Base-by-base conservation (phyloP, 2,888 invertebrate species). In the Reticulitermes lucifugus region DNA sequence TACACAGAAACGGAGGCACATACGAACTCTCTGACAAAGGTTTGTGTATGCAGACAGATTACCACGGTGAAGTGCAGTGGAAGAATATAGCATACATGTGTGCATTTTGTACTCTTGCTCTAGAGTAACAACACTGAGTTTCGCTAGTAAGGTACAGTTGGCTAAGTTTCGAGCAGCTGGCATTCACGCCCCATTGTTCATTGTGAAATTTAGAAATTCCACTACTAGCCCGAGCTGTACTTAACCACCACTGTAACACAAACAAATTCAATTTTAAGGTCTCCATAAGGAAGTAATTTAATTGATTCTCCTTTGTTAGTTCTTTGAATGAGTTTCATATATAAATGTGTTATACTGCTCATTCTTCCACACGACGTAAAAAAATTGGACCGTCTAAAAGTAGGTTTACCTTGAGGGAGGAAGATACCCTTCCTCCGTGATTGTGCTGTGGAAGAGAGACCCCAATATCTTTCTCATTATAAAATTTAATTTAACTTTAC, bases 391-490 rank as follows among this genome's bases (percentile, higher is more conserved):
- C 12, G n/a, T 65, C 14, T 65, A 9, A 60, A 60, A 12, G 18
- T 59, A 59, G 59, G 7, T 65, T 12, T 65, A 22, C 65, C 6
- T 65, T 12, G 6, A 2, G 25, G 14, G 4, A 55, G 65, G 65
- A 65, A 65, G 65, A 22, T 22, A 60, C 9, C 1, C 60, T 60
- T 60, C 18, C 60, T 60, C 60, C 22, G 1, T 21, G 18, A 60
- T 60, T 60, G 9, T 65, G 25, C 65, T 25, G 1, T 12, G 65
- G 2, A 55, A 55, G 55, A 18, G 7, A 4, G 29, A 14, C 14
- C 14, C 41, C 73, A 73, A 41, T 73, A 73, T 41, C 71, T 18
- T 71, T 35, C 71, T 71, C 71, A 73, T 73, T 73, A 73, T 73
- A 73, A 73, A 25, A 41, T 41, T 7, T 73, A 41, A 73, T 73